Percentiles rank a stretch among this genome's conserved stretches.
phyloP scores from a whole-genome alignment of 2,888 invertebrate species.

The Xanthorhoe spadicearia region DNA sequence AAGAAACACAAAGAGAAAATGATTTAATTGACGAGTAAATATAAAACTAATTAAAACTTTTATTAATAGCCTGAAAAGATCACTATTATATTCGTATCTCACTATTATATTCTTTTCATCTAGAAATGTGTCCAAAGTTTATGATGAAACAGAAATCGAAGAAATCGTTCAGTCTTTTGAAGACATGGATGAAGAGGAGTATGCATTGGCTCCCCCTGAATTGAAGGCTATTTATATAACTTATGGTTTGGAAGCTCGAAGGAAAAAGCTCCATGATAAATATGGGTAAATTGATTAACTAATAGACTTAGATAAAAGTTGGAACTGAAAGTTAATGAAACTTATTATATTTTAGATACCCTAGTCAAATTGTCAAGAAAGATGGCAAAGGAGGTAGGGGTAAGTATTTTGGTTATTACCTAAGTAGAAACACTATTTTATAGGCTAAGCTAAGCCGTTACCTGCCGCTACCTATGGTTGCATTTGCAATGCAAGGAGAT shows the following conservation, averaged over 20 bases:
- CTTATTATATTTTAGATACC: constrained; percentile 30
- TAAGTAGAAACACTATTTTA: not conserved
- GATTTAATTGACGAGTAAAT: constrained; percentile 67
- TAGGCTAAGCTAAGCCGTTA: too few species aligned
- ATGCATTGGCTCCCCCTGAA: constrained; percentile 61
- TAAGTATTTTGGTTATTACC: constrained; percentile 3
- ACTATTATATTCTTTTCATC: constrained; percentile 19
- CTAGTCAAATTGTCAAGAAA: constrained; percentile 38
- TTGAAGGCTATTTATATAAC: constrained; percentile 66
- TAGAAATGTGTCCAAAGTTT: constrained; percentile 60
- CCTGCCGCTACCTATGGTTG: too few species aligned
- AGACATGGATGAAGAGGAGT: constrained; percentile 71
- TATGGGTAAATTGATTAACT: constrained; percentile 40
- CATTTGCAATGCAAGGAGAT: too few species aligned
- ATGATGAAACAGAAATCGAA: constrained; percentile 66
- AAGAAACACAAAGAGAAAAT: constrained; percentile 64
- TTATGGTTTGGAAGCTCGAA: constrained; percentile 67
- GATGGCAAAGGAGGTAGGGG: constrained; percentile 46
- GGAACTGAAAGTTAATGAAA: too few species aligned
- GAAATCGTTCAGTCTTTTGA: constrained; percentile 62
- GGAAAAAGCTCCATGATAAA: constrained; percentile 58
- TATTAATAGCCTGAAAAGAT: not conserved
- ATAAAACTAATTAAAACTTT: not conserved
- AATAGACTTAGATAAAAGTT: not conserved
- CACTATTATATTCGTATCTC: constrained; percentile 1